Conservation (phyloP, 1,140 invertebrate species). For the Bombus consobrinus region DNA sequence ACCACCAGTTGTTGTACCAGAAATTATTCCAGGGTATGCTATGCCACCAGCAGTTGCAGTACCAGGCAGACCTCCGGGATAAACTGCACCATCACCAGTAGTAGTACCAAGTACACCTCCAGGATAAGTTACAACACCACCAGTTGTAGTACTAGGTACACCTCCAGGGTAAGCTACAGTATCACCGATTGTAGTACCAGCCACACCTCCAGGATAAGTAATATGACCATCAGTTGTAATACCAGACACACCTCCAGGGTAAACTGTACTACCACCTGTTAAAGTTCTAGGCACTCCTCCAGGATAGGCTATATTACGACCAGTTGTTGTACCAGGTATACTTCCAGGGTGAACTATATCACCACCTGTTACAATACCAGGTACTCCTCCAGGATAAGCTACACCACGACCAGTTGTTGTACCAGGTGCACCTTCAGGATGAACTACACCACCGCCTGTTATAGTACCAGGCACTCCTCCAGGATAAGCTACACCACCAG, state of each 20-base stretch:
- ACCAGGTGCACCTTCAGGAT: conserved; percentile 32
- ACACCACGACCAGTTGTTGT: conserved; percentile 8
- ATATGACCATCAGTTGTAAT: conserved; percentile 10
- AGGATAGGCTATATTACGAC: conserved; percentile 40
- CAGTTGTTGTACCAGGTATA: conserved; percentile 22
- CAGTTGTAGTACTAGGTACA: neutral
- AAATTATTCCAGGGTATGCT: conserved; percentile 35
- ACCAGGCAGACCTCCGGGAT: conserved; percentile 41
- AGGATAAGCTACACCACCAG: conserved; percentile 1
- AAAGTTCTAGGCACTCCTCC: conserved; percentile 31
- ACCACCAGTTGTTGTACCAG: neutral
- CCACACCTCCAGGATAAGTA: conserved; percentile 29
- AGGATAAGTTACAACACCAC: neutral
- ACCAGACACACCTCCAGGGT: conserved; percentile 20
- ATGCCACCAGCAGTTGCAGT: neutral
- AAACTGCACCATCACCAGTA: neutral
- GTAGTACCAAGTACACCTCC: conserved; percentile 3
- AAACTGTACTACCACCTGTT: neutral
- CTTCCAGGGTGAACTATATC: conserved; percentile 44
- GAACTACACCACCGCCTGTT: conserved; percentile 22
- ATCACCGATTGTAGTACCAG: neutral
- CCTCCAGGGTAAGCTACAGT: neutral
- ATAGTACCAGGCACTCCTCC: neutral
- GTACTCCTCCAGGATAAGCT: conserved; percentile 41
- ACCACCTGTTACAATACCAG: conserved; percentile 24